Base-by-base conservation (phyloP, 2,113 vertebrate genomes). In the Ciconia boyciana region DNA sequence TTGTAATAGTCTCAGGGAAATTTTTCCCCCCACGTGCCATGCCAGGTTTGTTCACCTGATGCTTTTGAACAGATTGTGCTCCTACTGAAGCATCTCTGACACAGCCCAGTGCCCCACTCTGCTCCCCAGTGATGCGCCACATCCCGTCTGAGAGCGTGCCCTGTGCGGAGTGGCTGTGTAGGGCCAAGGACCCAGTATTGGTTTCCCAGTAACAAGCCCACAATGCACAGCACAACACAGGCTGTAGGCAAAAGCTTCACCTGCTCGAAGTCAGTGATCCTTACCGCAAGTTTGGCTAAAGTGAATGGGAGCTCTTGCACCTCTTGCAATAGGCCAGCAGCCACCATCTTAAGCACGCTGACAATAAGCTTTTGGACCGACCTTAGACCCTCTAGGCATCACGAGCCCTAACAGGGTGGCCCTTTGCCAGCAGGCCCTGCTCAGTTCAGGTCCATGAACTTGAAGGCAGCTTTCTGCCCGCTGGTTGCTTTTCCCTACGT, bases 401-500 rank as follows among this genome's bases (percentile, higher is more conserved):
- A 14, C 3, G 0, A 46, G 14, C 66, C 57, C 46, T 62, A 76
- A n/a, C 0, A 0, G 25, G 34, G 31, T 11, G 20, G 26, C 31
- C 62, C 43, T 62, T 49, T 58, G 41, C 61, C 46, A 87, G 71
- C 61, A 75, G 41, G 21, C 46, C 46, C 77, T 41, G 57, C 31
- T 68, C 52, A 29, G 31, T 32, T 57, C 81, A 68, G 36, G 16
- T 43, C 69, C 31, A 13, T 29, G 58, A 88, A n/a, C 24, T 25
- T 8, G n/a, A 36, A 51, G 26, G 19, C 61, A 71, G 57, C 26
- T 55, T 52, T 64, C 48, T 82, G 32, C n/a, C 31, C 1, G 3
- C 54, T 64, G 49, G n/a, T 9, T 79, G 43, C 44, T 78, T 41
- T 74, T 55, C 66, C 39, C 19, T 11, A 54, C 3, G 1, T 16